A percentile compares a stretch with the other conserved stretches of the same genome.
These are phyloP conservation scores for Eurypyga helias DNA, from an alignment of 2,113 vertebrate genomes.

Conservation along the genomic window DNA sequence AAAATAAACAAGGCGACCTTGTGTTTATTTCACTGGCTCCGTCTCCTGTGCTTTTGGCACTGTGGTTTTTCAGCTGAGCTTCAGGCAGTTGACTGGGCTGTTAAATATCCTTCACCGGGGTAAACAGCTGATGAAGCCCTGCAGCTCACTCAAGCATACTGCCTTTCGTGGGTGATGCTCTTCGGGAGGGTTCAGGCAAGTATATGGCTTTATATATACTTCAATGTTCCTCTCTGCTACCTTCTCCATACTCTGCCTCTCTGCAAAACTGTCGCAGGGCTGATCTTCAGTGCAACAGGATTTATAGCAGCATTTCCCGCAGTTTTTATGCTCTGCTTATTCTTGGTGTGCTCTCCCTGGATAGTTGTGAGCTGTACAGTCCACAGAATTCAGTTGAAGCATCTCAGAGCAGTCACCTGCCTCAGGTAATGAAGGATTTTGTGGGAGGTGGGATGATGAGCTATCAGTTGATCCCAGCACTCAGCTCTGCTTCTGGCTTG, in stretches of 20 bases:
- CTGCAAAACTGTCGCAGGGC: neutral
- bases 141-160: slow-evolving; percentile 78
- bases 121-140: slow-evolving; percentile 82
- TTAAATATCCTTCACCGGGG: slow-evolving; percentile 77
- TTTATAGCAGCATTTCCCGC: neutral
- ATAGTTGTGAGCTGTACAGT: neutral
- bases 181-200: slow-evolving; percentile 79
- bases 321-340: neutral
- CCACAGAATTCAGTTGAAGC: neutral
- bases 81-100: slow-evolving; percentile 61
- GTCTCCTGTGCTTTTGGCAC: neutral
- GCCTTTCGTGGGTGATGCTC: slow-evolving; percentile 73
- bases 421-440: accelerated
- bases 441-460: neutral
- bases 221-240: neutral
- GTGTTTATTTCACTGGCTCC: slow-evolving; percentile 23
- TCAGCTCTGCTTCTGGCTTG: neutral
- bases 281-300: accelerated
- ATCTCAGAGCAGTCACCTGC: neutral
- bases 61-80: slow-evolving; percentile 25
- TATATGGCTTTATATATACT: slow-evolving; percentile 13
- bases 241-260: neutral
- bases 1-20: neutral
- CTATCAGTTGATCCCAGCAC: neutral
- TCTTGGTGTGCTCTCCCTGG: neutral